Base-by-base conservation (phyloP, 2,797 vertebrate genomes). In the Esox lucius region DNA sequence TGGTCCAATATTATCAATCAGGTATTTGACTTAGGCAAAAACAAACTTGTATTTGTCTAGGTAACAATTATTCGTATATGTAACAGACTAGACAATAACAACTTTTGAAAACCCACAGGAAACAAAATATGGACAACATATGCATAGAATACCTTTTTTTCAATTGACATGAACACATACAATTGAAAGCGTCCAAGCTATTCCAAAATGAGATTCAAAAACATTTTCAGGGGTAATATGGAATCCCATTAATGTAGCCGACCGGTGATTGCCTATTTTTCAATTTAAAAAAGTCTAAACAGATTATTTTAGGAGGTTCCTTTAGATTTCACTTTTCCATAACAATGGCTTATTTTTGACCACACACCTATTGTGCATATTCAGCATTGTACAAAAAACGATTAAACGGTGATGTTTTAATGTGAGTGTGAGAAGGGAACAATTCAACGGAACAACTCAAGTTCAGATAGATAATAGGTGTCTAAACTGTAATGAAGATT, bases 91-190 rank as follows among this genome's bases (percentile, higher is more conserved):
- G 68, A 33, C 59, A 65, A 31, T 46, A 72, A 69, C 9, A 24
- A 26, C 49, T 26, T 69, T 78, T 73, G 42, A 49, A 76, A 67
- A 72, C 72, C 33, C 61, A 68, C 31, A 61, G 56, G 75, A 78
- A 73, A 79, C 73, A 74, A 81, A 42, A 46, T 35, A 59, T n/a
- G 39, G 46, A 51, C 71, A 64, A 6, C 26, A 64, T 15, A 89
- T 94, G 91, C 91, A 93, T 94, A 93, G 92, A 93, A 91, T 90
- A 86, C 83, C 89, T 87, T 85, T 82, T 82, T 75, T 75, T 77
- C 86, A 68, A 85, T 90, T 84, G 87, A 91, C 90, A 93, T 89
- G 92, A 90, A 92, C 90, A 92, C 80, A 86, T 81, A 89, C 78
- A 80, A 82, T 81, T 82, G 28, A 76, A 81, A 77, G 84, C 78